Base-by-base conservation (phyloP, 2,797 vertebrate species). In the Lutra lutra region DNA sequence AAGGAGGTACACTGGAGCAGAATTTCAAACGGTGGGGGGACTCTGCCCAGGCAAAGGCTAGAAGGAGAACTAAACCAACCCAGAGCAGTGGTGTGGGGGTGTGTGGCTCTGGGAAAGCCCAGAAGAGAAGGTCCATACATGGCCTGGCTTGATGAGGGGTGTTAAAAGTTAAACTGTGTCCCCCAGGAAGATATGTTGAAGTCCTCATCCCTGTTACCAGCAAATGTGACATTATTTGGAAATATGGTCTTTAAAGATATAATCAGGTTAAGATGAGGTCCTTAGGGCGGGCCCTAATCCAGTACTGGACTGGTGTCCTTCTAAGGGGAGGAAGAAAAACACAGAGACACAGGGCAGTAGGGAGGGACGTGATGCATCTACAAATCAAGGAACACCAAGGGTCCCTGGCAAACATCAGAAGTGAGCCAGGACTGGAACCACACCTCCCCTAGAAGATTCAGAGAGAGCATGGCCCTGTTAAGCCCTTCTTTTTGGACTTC, bases 171-270 rank as follows among this genome's bases (percentile, higher is more conserved):
- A 21, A 84, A 66, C 38, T 66, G 21, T 46, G 6, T 48, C 48
- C 46, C 43, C 70, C 38, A 48, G 32, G 25, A 84, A 89, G 60
- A 77, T 9, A 68, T 32, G 35, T 6, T 29, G 1, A 90, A 51
- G 32, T 64, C 43, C 66, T 64, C 38, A 78, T 7, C 15, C 21
- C 29, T 3, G 1, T 35, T 27, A 73, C 29, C 40, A 38, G 23
- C 35, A 43, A 84, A 38, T 38, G 66, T 12, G 25, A 51, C 72
- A 25, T 85, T 70, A 48, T 78, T 68, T 90, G 20, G 38, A 94
- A 90, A 82, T 43, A 72, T 8, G 40, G 73, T 40, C 25, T 72
- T 86, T 91, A 35, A 79, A 86, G 43, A 86, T 43, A 83, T n/a
- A 48, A 43, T 54, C 38, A 60, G 11, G 58, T 58, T 66, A 78